Conservation (phyloP, 2,113 vertebrate species). For the Riparia riparia region DNA sequence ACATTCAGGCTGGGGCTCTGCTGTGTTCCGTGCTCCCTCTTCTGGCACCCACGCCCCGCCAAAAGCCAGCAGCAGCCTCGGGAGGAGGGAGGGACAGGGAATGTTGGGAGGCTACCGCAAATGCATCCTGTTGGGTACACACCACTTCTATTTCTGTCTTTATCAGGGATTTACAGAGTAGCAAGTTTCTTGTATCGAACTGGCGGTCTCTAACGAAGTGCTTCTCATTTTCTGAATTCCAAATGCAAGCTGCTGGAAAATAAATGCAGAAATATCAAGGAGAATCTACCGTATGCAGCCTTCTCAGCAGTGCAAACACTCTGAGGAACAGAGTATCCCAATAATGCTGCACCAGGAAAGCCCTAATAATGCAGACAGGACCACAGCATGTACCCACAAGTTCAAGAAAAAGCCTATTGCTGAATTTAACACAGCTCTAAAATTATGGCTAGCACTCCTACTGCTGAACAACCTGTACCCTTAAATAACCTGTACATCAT, state of each 20-base stretch:
- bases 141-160: not conserved
- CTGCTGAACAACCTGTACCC: not conserved
- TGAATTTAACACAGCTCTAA: not conserved
- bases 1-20: not conserved
- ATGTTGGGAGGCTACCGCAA: not conserved
- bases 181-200: rapidly evolving
- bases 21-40: constrained; percentile 47
- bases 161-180: not conserved
- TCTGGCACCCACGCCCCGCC: not conserved
- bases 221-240: not conserved
- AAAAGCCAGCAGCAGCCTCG: not conserved
- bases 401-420: not conserved
- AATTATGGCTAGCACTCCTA: not conserved
- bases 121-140: not conserved
- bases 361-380: not conserved
- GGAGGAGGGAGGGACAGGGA: not conserved
- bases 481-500: not conserved
- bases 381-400: not conserved
- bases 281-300: not conserved
- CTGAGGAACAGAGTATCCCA: not conserved
- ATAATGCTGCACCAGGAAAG: not conserved
- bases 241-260: not conserved
- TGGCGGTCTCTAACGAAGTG: not conserved
- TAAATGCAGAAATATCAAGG: not conserved
- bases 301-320: not conserved